Evolutionary conservation across 2,797 vertebrate species (phyloP), one percentile per base, ranked within the genome.

Genomic region (Pangasius djambal): DNA sequence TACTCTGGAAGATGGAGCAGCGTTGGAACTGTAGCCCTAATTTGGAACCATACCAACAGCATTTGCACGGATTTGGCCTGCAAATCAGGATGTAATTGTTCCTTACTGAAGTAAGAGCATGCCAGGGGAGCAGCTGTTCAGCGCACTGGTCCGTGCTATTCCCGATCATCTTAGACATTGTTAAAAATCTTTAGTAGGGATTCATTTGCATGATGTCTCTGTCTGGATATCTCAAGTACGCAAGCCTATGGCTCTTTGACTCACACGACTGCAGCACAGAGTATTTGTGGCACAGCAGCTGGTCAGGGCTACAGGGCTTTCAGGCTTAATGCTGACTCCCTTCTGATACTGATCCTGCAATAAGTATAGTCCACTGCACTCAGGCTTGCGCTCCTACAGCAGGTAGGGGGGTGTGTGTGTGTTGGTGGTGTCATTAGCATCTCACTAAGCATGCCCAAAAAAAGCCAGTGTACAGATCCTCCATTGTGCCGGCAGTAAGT

Each of bases 141-240:
- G 34, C 7, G 9, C 2, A 40, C 63, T n/a, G 50, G 9, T 31
- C 77, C 28, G 18, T 70, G 61, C 75, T 82, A 87, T 82, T 82
- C 15, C 78, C 22, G 74, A 15, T 82, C 77, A 22, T 69, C n/a
- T 69, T 34, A 34, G 83, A 85, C 65, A 70, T 37, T 57, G 25
- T 9, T 75, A 52, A 25, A 63, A 57, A 78, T 69, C 82, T 78
- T 84, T 34, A 40, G 15, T 50, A 25, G 59, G n/a, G 70, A 34
- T 77, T 88, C 70, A 44, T 88, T 77, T 83, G 50, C 79, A 52
- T 75, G 81, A 72, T 72, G 48, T 55, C 83, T 88, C 59, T 70
- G 88, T 69, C 74, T 86, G 61, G 75, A 61, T 16, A 86, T 86
- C 84, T 48, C 57, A 88, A 77, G 82, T 77, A 65, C 4, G 57